Conservation (phyloP, 2,888 invertebrate genomes). For the Chalcis sispes region DNA sequence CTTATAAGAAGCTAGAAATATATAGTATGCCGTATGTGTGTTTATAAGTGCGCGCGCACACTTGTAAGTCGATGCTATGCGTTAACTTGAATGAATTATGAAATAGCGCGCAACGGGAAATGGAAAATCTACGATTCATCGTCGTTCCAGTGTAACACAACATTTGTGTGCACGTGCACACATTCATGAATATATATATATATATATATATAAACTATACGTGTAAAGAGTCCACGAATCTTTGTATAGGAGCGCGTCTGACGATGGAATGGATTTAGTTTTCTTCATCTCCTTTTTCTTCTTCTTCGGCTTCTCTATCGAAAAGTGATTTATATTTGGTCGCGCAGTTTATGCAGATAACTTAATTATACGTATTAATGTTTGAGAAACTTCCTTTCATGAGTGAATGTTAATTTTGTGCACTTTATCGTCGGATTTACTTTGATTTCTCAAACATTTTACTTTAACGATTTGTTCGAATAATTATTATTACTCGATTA, state of each 20-base stretch:
- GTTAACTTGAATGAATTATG: slow-evolving; percentile 36
- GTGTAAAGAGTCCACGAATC: too few relatives aligned
- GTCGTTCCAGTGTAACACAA: not conserved
- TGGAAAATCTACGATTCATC: slow-evolving; percentile 50
- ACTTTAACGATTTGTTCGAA: too few relatives aligned
- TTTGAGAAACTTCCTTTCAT: not conserved
- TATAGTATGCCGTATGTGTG: not conserved
- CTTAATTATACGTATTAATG: slow-evolving; percentile 17
- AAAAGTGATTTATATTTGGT: not conserved
- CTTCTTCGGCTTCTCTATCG: too few relatives aligned
- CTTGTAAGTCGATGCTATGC: not conserved
- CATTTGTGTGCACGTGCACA: not conserved
- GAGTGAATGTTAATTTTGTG: not conserved
- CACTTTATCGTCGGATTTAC: not conserved
- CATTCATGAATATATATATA: not conserved
- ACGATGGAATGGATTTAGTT: not conserved
- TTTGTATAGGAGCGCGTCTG: not conserved
- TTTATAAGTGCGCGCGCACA: not conserved
- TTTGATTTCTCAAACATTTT: too few relatives aligned
- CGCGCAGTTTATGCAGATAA: not conserved
- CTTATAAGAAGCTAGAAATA: not conserved
- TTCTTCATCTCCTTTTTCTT: not conserved
- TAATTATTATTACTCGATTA: too few relatives aligned
- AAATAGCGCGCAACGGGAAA: slow-evolving; percentile 49
- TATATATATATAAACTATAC: too few relatives aligned